Base-by-base conservation (phyloP, 2,888 invertebrate genomes). In the Shargacucullia verbasci region DNA sequence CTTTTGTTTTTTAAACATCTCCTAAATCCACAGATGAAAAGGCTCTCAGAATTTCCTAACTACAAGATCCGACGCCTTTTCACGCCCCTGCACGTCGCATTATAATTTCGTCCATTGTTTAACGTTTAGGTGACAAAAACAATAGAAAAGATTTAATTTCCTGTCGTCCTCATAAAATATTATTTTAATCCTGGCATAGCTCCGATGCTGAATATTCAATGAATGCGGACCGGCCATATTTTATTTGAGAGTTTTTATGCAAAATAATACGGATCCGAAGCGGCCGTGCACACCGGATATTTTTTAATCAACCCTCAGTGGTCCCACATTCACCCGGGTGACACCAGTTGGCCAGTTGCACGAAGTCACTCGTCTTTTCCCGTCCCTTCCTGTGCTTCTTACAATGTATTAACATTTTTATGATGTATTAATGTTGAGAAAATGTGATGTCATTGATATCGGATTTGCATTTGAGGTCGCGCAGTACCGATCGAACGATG, bases 91-190 rank as follows among this genome's bases (percentile, higher is more conserved):
- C 40, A 7, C 61, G 59, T 45, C 72, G 73, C 65, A 73, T 73
- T 76, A 77, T 78, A n/a, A n/a, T n/a, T 74, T 73, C 62, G 59
- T 52, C 70, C 75, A 76, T 83, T 82, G 77, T 81, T 56, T 58
- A 60, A 74, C 76, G 74, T 78, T 79, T 76, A 78, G 80, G 81
- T 81, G 86, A 82, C 82, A 83, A 86, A n/a, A 88, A 88, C 88
- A 89, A 89, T 87, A 83, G 86, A 83, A 87, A 80, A 80, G 81
- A 79, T 89, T 90, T 88, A 89, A 91, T 91, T 91, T 91, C 90
- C 91, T 86, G 89, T 78, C 81, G 72, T 63, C 78, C 72, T 80
- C 80, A 82, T 87, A 84, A 90, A 90, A 88, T 90, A 89, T 89
- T 87, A 88, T 88, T 91, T 88, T 85, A 89, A 88, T 87, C 87